phyloP scores from a whole-genome alignment of 2,888 invertebrate genomes.

The Crematogaster levior region DNA sequence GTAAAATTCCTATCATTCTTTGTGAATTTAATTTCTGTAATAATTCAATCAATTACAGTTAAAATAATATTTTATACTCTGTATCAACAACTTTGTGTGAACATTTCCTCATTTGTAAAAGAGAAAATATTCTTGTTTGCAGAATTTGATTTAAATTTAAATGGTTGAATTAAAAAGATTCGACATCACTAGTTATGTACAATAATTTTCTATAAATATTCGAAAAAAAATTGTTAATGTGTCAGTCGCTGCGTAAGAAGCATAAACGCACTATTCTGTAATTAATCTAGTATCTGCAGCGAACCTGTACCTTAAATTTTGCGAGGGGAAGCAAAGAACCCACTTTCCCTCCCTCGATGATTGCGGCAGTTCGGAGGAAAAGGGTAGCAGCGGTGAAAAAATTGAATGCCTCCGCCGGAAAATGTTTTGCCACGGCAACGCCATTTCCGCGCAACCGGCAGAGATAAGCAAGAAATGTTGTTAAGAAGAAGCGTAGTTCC shows the following conservation, averaged over 20 bases:
- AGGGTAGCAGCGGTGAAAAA: constrained; percentile 36
- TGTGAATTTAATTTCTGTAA: not conserved
- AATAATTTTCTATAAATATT: not conserved
- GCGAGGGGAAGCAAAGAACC: not conserved
- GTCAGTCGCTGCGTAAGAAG: not conserved
- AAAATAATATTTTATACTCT: not conserved
- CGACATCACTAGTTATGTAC: no score
- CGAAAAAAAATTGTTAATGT: not conserved
- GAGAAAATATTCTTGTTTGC: not conserved
- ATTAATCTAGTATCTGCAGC: not conserved
- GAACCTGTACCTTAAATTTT: not conserved
- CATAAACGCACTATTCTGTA: not conserved
- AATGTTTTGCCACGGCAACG: constrained; percentile 58
- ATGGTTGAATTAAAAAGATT: not conserved
- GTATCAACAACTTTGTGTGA: not conserved
- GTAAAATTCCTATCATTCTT: not conserved
- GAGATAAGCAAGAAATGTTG: constrained; percentile 68
- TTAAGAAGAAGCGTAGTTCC: constrained; percentile 61
- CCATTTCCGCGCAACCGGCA: constrained; percentile 56
- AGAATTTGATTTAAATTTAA: not conserved
- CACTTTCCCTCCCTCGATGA: no score
- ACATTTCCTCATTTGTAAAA: not conserved
- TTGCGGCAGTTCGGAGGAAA: constrained; percentile 13
- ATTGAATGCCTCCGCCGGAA: constrained; percentile 52
- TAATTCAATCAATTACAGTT: constrained; percentile 16